A percentile compares a stretch with the other conserved stretches of the same genome.
Conservation (phyloP, 2,888 invertebrate species). For the Thereva nobilitata region DNA sequence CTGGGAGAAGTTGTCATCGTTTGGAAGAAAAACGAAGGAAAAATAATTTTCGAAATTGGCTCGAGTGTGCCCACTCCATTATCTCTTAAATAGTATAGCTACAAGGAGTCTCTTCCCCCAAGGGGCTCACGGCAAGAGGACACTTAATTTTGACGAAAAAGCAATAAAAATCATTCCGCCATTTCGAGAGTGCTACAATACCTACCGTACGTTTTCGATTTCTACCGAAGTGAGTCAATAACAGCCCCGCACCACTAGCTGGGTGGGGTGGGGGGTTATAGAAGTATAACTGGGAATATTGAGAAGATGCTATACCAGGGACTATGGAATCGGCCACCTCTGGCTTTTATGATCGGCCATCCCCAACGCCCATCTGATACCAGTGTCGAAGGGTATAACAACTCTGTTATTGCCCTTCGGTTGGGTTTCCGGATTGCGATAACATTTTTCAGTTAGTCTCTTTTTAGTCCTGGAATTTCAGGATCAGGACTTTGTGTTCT, state of each 20-base stretch:
- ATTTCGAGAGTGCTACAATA: neutral
- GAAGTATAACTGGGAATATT: too few species aligned
- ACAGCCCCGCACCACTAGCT: slow-evolving; percentile 6
- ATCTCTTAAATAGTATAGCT: too few species aligned
- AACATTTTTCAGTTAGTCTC: slow-evolving; percentile 29
- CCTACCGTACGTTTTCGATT: neutral
- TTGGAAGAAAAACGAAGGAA: too few species aligned
- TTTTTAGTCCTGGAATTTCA: slow-evolving; percentile 1
- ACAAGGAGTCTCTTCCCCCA: too few species aligned
- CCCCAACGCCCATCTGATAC: slow-evolving; percentile 5
- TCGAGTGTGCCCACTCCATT: too few species aligned
- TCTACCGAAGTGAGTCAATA: slow-evolving; percentile 22
- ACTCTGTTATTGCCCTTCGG: slow-evolving; percentile 14
- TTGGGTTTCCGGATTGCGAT: slow-evolving; percentile 15
- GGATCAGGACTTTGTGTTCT: slow-evolving; percentile 9
- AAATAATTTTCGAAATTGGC: too few species aligned
- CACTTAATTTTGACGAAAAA: slow-evolving; percentile 31
- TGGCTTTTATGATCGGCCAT: slow-evolving; percentile 26
- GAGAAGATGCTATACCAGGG: too few species aligned
- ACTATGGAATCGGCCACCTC: too few species aligned
- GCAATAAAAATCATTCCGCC: slow-evolving; percentile 22
- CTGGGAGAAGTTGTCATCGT: too few species aligned
- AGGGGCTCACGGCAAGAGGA: slow-evolving; percentile 4
- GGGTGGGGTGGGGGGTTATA: too few species aligned
- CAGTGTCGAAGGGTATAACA: slow-evolving; percentile 9